Evolutionary conservation across 2,797 vertebrate species (phyloP).

Genomic region (Danio kyathit): DNA sequence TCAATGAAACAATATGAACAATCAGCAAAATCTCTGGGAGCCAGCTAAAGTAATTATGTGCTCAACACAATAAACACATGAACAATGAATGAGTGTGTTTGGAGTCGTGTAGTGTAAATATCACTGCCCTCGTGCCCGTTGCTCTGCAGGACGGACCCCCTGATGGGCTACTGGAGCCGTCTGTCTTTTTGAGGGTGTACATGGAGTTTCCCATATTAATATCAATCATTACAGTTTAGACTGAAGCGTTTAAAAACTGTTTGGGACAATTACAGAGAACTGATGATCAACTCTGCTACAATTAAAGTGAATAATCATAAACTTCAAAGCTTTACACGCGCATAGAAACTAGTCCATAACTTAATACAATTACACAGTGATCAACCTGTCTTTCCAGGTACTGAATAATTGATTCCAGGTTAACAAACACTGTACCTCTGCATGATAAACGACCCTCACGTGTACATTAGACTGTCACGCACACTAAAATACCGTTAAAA

Average conservation of each 20-base stretch:
- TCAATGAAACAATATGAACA: constrained; percentile 54
- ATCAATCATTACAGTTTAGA: constrained; percentile 36
- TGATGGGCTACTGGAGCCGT: constrained; percentile 56
- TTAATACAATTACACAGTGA: constrained; percentile 19
- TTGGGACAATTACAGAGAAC: background rate
- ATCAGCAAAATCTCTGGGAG: constrained; percentile 52
- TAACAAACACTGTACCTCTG: constrained; percentile 35
- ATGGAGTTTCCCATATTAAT: constrained; percentile 41
- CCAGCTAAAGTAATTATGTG: constrained; percentile 56
- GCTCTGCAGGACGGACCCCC: constrained; percentile 43
- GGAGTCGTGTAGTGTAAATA: constrained; percentile 72
- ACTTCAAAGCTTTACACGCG: background rate
- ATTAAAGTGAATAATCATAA: constrained; percentile 6
- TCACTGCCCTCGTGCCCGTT: constrained; percentile 56
- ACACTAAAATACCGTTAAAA: constrained; percentile 33
- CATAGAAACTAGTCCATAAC: background rate
- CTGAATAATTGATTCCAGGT: constrained; percentile 21
- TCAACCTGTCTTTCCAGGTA: constrained; percentile 3
- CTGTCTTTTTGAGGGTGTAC: constrained; percentile 33
- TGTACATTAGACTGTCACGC: constrained; percentile 31
- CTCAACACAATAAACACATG: constrained; percentile 72
- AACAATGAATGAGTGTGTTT: constrained; percentile 75
- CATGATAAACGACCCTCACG: constrained; percentile 8
- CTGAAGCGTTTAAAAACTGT: background rate
- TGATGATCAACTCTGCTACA: constrained; percentile 1